Evolutionary conservation across 2,113 vertebrate genomes (phyloP).

Genomic region (Elachura formosa): DNA sequence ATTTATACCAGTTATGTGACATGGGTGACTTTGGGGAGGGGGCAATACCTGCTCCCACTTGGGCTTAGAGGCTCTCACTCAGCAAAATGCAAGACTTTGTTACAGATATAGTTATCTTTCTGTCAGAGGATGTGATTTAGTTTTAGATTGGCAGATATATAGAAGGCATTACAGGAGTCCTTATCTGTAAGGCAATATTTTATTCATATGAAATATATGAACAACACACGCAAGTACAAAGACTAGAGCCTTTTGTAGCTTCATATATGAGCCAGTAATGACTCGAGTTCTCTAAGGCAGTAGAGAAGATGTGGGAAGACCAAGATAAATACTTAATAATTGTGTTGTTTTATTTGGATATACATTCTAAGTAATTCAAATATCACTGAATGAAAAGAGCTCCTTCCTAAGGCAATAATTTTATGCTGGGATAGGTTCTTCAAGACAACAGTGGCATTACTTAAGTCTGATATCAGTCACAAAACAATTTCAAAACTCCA

Average conservation of each 20-base stretch:
- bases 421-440: background rate
- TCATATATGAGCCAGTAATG: background rate
- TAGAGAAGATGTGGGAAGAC: background rate
- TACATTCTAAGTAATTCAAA: background rate
- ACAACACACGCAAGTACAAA: background rate
- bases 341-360: background rate
- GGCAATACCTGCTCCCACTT: background rate
- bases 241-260: background rate
- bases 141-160: background rate
- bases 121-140: background rate
- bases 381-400: background rate
- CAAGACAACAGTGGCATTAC: background rate
- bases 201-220: background rate
- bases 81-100: background rate
- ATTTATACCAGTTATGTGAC: background rate
- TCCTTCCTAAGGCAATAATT: background rate
- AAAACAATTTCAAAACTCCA: background rate
- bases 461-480: background rate
- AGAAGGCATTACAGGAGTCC: background rate
- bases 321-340: background rate
- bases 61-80: background rate
- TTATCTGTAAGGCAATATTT: background rate
- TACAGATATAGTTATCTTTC: background rate
- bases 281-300: background rate
- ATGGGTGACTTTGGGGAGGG: fast-evolving